phyloP scores from a whole-genome alignment of 1,140 invertebrate species.

The Tetramorium parvispinum region DNA sequence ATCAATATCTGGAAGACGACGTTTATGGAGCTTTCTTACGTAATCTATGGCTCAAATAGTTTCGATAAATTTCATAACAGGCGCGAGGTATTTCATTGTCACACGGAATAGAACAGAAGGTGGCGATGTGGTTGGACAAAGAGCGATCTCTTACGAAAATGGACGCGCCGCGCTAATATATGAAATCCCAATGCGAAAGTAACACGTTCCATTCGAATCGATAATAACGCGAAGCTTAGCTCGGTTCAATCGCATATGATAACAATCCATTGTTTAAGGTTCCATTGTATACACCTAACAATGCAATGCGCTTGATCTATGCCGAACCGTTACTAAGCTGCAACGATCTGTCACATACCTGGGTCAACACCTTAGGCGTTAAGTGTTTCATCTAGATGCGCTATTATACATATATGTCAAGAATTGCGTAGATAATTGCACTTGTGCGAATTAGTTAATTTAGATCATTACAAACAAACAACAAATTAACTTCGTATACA shows the following conservation, averaged over 20 bases:
- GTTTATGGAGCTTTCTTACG: not conserved
- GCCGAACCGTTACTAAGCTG: conserved; percentile 29
- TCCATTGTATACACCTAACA: conserved; percentile 63
- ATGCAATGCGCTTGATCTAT: conserved; percentile 49
- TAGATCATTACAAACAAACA: too few relatives aligned
- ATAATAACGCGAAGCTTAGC: conserved; percentile 47
- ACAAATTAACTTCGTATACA: not conserved
- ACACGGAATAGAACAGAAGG: too few relatives aligned
- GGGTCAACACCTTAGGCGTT: conserved; percentile 31
- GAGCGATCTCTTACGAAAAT: not conserved
- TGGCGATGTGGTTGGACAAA: not conserved
- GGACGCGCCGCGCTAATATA: not conserved
- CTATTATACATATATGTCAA: not conserved
- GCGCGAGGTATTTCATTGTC: not conserved
- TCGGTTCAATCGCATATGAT: conserved; percentile 62
- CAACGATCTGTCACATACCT: conserved; percentile 38
- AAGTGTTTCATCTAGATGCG: conserved; percentile 30
- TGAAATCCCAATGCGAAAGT: conserved; percentile 10
- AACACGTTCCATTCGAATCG: conserved; percentile 33
- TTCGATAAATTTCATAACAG: not conserved
- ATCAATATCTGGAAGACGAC: not conserved
- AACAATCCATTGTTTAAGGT: conserved; percentile 69
- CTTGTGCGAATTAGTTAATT: conserved; percentile 12
- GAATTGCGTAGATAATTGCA: conserved; percentile 2
- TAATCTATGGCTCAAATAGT: not conserved